These are phyloP conservation scores for Pterois miles DNA, from an alignment of 2,797 vertebrate species.

Conservation along the genomic window DNA sequence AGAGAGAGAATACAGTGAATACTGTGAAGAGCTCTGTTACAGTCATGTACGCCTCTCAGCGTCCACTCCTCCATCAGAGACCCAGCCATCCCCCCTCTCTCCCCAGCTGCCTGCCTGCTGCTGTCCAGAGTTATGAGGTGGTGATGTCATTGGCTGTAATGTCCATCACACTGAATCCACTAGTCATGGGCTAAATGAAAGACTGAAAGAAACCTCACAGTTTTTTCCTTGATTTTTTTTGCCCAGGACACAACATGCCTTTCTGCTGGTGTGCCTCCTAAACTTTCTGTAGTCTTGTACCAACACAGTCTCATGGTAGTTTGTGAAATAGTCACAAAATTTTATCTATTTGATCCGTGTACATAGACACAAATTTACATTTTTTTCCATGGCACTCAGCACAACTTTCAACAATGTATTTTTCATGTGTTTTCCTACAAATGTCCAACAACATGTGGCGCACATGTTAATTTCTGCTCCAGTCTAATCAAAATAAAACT, in stretches of 20 bases:
- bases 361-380: no score
- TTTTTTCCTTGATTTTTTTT: neutral
- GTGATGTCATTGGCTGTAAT: constrained; percentile 72
- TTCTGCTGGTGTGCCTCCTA: neutral
- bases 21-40: constrained; percentile 62
- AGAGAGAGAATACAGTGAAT: constrained; percentile 1
- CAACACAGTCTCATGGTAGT: no score
- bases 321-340: no score
- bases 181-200: constrained; percentile 26
- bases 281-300: neutral
- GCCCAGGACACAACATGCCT: neutral
- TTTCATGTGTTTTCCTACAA: no score
- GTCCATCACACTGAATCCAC: constrained; percentile 54
- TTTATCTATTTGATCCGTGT: no score
- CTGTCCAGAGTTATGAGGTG: constrained; percentile 50
- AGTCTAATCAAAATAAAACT: no score
- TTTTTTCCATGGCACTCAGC: no score
- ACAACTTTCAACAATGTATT: no score
- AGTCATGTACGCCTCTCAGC: constrained; percentile 36
- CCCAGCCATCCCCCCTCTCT: constrained; percentile 47
- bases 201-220: constrained; percentile 39
- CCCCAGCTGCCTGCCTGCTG: constrained; percentile 54
- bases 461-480: no score
- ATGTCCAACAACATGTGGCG: no score
- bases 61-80: constrained; percentile 39